Evolutionary conservation across 2,113 vertebrate genomes (phyloP).

Genomic region (Heterotis niloticus): DNA sequence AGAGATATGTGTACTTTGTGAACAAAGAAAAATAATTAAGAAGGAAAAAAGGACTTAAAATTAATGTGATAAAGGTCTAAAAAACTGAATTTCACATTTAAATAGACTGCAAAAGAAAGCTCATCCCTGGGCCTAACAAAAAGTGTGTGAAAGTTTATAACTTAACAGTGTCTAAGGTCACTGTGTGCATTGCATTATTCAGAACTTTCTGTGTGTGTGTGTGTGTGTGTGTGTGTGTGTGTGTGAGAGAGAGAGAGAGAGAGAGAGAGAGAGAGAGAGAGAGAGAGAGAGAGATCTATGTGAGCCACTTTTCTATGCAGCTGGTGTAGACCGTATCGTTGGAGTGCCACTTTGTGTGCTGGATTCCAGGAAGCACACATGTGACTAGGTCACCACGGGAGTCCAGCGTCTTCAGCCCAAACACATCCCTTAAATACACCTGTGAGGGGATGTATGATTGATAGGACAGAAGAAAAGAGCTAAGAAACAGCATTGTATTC

Average conservation of each 20-base stretch:
- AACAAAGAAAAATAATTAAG: not conserved
- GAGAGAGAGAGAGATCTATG: constrained; percentile 38
- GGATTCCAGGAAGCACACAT: constrained; percentile 66
- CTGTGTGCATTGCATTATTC: not conserved
- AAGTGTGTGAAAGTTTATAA: not conserved
- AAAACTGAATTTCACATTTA: not conserved
- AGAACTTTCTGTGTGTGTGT: no score
- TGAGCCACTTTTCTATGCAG: constrained; percentile 82
- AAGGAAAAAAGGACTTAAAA: not conserved
- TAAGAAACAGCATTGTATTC: not conserved
- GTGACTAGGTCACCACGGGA: constrained; percentile 70
- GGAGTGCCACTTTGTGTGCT: constrained; percentile 78
- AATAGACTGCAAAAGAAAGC: no score
- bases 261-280: no score
- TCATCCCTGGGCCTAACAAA: not conserved
- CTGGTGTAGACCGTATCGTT: constrained; percentile 75
- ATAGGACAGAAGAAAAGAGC: not conserved
- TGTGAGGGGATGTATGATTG: constrained; percentile 27
- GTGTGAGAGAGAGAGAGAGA: no score
- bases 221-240: not conserved
- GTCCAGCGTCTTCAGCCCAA: constrained; percentile 78
- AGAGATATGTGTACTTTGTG: not conserved
- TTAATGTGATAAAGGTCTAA: not conserved
- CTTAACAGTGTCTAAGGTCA: not conserved
- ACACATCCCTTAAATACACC: constrained; percentile 70